These are phyloP conservation scores for Todiramphus chloris DNA, from an alignment of 2,113 vertebrate genomes.

Conservation along the genomic window DNA sequence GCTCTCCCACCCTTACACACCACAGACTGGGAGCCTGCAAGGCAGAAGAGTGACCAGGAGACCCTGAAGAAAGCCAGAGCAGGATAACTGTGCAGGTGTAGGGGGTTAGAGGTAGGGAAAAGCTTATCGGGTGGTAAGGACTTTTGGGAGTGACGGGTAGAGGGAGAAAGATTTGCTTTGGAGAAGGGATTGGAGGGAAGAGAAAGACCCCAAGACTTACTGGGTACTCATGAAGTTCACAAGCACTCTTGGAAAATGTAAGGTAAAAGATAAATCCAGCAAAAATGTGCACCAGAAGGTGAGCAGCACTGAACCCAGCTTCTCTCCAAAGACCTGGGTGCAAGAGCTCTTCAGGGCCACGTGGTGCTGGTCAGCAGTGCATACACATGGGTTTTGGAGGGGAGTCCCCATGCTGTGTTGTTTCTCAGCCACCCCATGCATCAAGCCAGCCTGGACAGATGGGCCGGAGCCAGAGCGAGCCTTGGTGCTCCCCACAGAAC, in stretches of 20 bases:
- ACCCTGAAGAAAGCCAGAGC: background rate
- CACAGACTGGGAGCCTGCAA: background rate
- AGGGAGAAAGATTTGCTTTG: background rate
- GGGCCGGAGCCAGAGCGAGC: background rate
- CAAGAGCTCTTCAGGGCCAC: background rate
- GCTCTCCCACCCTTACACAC: background rate
- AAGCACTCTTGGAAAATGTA: background rate
- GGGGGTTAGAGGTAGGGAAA: background rate
- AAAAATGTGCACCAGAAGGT: background rate
- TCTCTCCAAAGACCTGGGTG: background rate
- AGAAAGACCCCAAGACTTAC: background rate
- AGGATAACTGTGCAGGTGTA: too few relatives aligned
- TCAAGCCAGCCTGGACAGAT: accelerated
- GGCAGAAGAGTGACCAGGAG: background rate
- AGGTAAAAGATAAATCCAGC: background rate
- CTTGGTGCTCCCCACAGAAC: background rate
- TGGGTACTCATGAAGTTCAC: accelerated
- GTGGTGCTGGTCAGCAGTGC: accelerated
- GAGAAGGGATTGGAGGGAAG: background rate
- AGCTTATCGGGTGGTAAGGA: background rate
- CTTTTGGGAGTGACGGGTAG: background rate
- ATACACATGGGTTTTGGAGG: background rate
- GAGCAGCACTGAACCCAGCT: background rate
- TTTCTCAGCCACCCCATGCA: background rate
- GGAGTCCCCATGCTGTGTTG: accelerated